Evolutionary conservation across 2,888 invertebrate species (phyloP).

Genomic region (Aphidius colemani): DNA sequence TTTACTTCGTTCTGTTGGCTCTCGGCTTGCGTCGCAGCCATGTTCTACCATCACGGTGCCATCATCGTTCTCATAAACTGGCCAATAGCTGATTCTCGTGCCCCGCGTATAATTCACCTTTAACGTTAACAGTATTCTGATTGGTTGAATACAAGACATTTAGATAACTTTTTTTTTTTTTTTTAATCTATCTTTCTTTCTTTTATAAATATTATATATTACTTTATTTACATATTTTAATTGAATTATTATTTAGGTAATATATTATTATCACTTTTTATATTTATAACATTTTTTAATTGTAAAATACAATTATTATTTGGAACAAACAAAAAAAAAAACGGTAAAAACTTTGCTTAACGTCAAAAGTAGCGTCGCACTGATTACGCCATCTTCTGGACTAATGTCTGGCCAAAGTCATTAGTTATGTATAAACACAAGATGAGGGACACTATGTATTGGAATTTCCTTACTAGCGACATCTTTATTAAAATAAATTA

Average conservation of each 20-base stretch:
- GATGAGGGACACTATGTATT: too few species aligned
- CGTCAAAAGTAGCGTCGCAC: conserved; percentile 55
- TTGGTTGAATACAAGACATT: conserved; percentile 37
- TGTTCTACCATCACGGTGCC: conserved; percentile 64
- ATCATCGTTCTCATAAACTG: conserved; percentile 49
- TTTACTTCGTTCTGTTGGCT: conserved; percentile 76
- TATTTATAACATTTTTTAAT: not conserved
- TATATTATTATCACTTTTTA: too few species aligned
- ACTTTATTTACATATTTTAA: too few species aligned
- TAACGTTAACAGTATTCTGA: conserved; percentile 35
- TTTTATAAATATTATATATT: conserved; percentile 12
- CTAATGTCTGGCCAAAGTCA: conserved; percentile 18
- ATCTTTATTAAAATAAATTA: too few species aligned
- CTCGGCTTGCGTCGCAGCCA: conserved; percentile 86
- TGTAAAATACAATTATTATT: not conserved
- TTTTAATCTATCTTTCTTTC: not conserved
- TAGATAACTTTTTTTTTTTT: conserved; percentile 14
- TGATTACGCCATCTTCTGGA: conserved; percentile 49
- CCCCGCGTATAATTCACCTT: conserved; percentile 36
- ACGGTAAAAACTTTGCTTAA: conserved; percentile 35
- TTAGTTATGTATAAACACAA: too few species aligned
- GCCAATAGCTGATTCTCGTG: conserved; percentile 52
- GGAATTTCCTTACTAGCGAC: too few species aligned
- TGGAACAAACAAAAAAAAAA: conserved; percentile 36
- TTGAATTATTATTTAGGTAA: too few species aligned